Conservation (phyloP, 2,113 vertebrate genomes). For the Heliornis fulica region DNA sequence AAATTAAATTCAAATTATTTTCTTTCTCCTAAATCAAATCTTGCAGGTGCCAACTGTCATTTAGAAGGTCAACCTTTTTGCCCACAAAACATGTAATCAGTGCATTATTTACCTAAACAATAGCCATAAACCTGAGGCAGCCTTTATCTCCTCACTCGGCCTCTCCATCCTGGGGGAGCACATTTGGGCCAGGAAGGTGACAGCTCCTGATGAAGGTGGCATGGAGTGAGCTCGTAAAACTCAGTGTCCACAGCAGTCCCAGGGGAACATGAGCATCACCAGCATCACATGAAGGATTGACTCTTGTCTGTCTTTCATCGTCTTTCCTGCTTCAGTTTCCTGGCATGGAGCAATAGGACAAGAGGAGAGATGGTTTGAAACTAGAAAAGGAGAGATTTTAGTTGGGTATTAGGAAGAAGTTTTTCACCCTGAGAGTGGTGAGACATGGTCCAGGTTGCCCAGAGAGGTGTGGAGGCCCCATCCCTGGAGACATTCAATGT, state of each 20-base stretch:
- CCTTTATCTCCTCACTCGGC: not conserved
- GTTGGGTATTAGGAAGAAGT: too few relatives aligned
- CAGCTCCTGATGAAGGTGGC: not conserved
- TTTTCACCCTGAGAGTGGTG: too few relatives aligned
- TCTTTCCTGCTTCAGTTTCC: not conserved
- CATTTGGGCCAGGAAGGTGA: rapidly evolving
- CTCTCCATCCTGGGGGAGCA: not conserved
- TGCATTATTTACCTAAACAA: slow-evolving; percentile 5
- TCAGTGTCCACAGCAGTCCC: rapidly evolving
- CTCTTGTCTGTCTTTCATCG: not conserved
- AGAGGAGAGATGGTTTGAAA: too few relatives aligned
- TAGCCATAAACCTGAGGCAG: not conserved
- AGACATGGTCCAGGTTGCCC: too few relatives aligned
- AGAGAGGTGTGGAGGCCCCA: too few relatives aligned
- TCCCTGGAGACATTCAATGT: too few relatives aligned
- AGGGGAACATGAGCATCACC: not conserved
- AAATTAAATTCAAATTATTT: slow-evolving; percentile 20
- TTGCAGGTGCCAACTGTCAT: not conserved
- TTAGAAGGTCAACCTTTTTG: slow-evolving; percentile 6
- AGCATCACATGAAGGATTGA: not conserved
- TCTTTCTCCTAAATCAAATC: slow-evolving; percentile 28
- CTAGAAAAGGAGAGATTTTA: too few relatives aligned
- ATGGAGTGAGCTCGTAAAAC: not conserved
- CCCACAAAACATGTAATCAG: not conserved
- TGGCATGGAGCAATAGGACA: not conserved